These are phyloP conservation scores for Periophthalmus magnuspinnatus DNA, from an alignment of 2,797 vertebrate species.

Conservation along the genomic window DNA sequence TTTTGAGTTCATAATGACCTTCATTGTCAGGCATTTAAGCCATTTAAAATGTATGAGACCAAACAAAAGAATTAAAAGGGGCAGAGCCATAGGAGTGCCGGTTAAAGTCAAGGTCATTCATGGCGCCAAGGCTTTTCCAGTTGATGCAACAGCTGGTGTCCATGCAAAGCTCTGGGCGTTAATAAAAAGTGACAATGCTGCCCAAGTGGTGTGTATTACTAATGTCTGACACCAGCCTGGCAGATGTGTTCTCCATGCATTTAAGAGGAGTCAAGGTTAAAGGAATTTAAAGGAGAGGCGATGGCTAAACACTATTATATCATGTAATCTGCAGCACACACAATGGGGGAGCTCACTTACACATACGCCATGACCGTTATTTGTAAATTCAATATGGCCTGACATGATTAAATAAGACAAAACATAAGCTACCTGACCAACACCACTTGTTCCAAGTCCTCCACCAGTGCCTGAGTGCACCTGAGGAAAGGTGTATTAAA, in stretches of 20 bases:
- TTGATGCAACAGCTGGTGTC: constrained; percentile 93
- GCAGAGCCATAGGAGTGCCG: constrained; percentile 66
- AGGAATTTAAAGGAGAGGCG: constrained; percentile 77
- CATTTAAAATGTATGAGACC: constrained; percentile 81
- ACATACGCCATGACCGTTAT: constrained; percentile 71
- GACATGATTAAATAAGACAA: constrained; percentile 78
- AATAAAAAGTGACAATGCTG: constrained; percentile 86
- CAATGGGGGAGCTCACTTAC: constrained; percentile 68
- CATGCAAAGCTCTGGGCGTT: constrained; percentile 85
- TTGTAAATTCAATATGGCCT: constrained; percentile 78
- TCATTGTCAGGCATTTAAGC: constrained; percentile 73
- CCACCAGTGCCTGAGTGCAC: constrained; percentile 36
- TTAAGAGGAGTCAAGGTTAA: constrained; percentile 85
- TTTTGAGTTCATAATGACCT: constrained; percentile 67
- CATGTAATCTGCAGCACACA: constrained; percentile 77
- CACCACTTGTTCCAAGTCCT: constrained; percentile 55
- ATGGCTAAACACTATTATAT: constrained; percentile 78
- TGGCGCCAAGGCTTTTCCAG: constrained; percentile 83
- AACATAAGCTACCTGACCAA: constrained; percentile 72
- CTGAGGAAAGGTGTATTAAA: constrained; percentile 61
- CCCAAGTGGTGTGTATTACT: constrained; percentile 78
- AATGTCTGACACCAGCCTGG: constrained; percentile 82
- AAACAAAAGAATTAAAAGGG: constrained; percentile 77
- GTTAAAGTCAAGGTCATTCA: constrained; percentile 92
- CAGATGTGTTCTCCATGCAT: constrained; percentile 79